Conservation (phyloP, 2,797 vertebrate genomes). For the Echeneis naucrates region DNA sequence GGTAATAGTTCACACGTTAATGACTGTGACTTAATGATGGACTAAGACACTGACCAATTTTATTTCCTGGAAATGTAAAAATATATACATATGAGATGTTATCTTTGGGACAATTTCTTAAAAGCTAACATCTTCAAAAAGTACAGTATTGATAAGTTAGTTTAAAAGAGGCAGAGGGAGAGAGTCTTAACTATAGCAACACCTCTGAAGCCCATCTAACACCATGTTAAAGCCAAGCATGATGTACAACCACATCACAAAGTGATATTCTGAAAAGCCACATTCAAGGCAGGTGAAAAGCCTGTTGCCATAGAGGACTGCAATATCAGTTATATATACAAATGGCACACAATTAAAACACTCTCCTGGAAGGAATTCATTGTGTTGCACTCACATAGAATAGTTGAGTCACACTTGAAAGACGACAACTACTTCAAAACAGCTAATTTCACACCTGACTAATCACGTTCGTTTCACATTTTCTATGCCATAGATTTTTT, state of each 20-base stretch:
- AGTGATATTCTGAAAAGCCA: not conserved
- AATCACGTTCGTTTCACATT: too few species aligned
- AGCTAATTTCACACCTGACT: too few species aligned
- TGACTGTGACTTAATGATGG: too few species aligned
- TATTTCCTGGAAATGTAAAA: too few species aligned
- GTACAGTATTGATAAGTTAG: not conserved
- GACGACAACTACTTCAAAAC: too few species aligned
- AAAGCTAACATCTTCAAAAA: not conserved
- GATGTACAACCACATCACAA: not conserved
- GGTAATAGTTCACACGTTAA: not conserved
- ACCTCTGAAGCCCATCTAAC: too few species aligned
- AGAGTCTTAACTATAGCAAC: not conserved
- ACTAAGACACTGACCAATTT: not conserved
- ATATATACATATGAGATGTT: too few species aligned
- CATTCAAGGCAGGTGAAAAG: too few species aligned
- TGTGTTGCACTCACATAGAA: not conserved
- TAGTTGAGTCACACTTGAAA: not conserved
- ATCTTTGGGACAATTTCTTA: not conserved
- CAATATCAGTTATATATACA: not conserved
- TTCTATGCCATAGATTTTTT: not conserved
- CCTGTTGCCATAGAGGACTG: not conserved
- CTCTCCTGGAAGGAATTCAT: not conserved
- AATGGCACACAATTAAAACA: too few species aligned
- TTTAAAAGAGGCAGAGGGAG: not conserved
- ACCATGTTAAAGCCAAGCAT: not conserved